Evolutionary conservation across 2,797 vertebrate genomes (phyloP).

Genomic region (Fistularia commersonii): DNA sequence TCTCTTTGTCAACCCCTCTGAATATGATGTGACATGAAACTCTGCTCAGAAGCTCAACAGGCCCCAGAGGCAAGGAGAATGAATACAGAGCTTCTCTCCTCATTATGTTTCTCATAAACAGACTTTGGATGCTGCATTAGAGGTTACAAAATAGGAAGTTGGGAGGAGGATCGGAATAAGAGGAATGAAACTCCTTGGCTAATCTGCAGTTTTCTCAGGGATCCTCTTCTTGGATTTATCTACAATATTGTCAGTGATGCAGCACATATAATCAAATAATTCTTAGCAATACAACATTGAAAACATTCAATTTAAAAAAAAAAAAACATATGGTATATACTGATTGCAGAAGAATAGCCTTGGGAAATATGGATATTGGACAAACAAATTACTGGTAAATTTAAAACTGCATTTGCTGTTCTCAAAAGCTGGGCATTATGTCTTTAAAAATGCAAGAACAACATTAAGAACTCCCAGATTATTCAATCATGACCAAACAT

Average conservation of each 20-base stretch:
- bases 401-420: slow-evolving; percentile 61
- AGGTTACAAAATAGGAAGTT: neutral
- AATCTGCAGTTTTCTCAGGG: slow-evolving; percentile 19
- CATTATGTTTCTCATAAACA: slow-evolving; percentile 56
- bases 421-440: slow-evolving; percentile 30
- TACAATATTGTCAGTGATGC: slow-evolving; percentile 11
- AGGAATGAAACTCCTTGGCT: too few species aligned
- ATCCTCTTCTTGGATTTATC: slow-evolving; percentile 38
- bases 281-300: too few species aligned
- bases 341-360: too few species aligned
- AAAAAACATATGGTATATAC: too few species aligned
- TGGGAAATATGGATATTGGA: slow-evolving; percentile 2
- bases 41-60: slow-evolving; percentile 49
- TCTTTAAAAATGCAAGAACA: slow-evolving; percentile 37
- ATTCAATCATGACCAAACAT: too few species aligned
- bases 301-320: too few species aligned
- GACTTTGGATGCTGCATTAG: slow-evolving; percentile 29
- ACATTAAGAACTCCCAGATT: slow-evolving; percentile 20
- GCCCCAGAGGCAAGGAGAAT: slow-evolving; percentile 36
- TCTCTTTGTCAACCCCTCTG: slow-evolving; percentile 42
- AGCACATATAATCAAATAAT: neutral
- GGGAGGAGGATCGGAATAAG: too few species aligned
- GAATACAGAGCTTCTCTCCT: slow-evolving; percentile 61
- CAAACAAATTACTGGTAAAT: slow-evolving; percentile 58
- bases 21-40: slow-evolving; percentile 51